Base-by-base conservation (phyloP, 53 echinoderm and acorn worm species). In the Arbacia lixula region DNA sequence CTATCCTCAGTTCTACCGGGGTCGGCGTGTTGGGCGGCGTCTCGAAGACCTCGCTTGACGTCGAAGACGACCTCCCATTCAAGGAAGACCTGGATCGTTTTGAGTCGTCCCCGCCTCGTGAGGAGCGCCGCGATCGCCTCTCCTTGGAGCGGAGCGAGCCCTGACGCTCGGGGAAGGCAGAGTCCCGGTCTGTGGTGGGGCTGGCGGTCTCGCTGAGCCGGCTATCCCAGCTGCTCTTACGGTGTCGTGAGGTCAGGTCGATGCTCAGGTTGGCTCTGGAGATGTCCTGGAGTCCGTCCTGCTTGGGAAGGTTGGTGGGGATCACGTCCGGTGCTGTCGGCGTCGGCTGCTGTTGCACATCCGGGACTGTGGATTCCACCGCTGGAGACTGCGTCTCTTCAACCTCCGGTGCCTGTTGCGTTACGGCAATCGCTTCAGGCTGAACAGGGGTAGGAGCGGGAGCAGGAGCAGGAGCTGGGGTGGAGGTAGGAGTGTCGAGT, bases 81-180 rank as follows among this genome's bases (percentile, higher is more conserved):
- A 81, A 22, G 50, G 82, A 64, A 42, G 82, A 81, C 50, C 21
- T 63, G 16, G 82, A 64, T 21, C 33, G 11, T 33, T 74, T 74
- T 3, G 52, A 61, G 57, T 84, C 79, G 25, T 80, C 46, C 74
- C 84, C n/a, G 6, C 80, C 71, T 28, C 80, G 60, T 0, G 88
- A 92, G 1, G 54, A 65, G 42, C 75, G 77, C 38, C 93, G 68
- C 2, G 81, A 68, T 34, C 87, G 84, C 62, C 93, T 87, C 67
- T 90, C 93, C 84, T 87, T 87, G 33, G 85, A 84, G 37, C 89
- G 66, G 5, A 53, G 29, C 20, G 82, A 81, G 11, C 82, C 82
- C 50, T 46, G 82, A 1, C 82, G 82, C 26, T 81, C 82, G 16
- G 28, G 82, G 64, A 81, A 64, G 63, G 49, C 77, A 25, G 77